Base-by-base conservation (phyloP, 2,113 vertebrate species). In the Epinephelus moara region DNA sequence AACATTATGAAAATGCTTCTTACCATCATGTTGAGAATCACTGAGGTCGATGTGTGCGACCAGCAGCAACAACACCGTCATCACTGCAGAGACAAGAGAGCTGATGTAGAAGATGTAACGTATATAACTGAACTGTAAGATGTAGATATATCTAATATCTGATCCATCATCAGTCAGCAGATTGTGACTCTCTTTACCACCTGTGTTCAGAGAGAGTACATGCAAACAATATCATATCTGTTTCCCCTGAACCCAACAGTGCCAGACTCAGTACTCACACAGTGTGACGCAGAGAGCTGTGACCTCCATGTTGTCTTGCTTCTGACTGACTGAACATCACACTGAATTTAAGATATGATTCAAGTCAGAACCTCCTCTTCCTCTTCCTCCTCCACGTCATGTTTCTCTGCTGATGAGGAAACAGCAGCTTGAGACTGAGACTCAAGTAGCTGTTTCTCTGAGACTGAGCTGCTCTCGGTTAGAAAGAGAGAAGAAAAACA, bases 201-300 rank as follows among this genome's bases (percentile, higher is more conserved):
- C 30, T 30, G 30, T 30, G 30, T 30, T 4, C 30, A 30, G 30
- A 30, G 30, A 30, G 4, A 30, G 4, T 0, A 30, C 30, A 30
- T 37, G 33, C 33, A 6, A 37, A 37, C 6, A 37, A 8, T 37
- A 37, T 37, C 33, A 37, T 37, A 37, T 37, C 33, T 37, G 33
- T 37, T 37, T 37, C 33, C 33, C 33, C 33, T 37, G 33, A 37
- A 37, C 6, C 33, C 33, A 37, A 45, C 8, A 45, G 11, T 37
- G 33, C 1, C 42, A 45, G 42, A 45, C 42, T 45, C 9, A 21
- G 56, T 70, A 62, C 76, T 79, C 56, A 79, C 76, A 2, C 30
- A 79, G 67, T 21, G 19, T 53, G 55, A 70, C 1, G 76, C 66
- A 60, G 47, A 70, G 47, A 52, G 57, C 57, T 79, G 45, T 53